These are phyloP conservation scores for Branchipolynoe longqiensis DNA, from an alignment of 2,888 invertebrate genomes.

Conservation along the genomic window DNA sequence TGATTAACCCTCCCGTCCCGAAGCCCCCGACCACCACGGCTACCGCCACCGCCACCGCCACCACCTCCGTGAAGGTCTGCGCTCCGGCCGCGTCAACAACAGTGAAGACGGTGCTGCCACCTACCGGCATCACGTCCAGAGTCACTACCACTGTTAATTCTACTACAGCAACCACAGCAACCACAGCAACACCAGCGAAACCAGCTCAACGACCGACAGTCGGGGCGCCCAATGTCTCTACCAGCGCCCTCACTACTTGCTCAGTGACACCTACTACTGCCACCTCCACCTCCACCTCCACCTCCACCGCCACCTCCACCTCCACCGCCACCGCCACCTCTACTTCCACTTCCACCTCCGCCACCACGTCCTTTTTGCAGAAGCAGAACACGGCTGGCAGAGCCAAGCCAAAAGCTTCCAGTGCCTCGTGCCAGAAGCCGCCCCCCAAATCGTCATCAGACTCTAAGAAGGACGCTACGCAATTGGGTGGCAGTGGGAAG, in stretches of 20 bases:
- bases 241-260: too few relatives aligned
- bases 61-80: neutral
- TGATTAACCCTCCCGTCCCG: neutral
- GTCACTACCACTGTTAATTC: neutral
- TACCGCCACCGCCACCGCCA: neutral
- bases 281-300: neutral
- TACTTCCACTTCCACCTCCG: neutral
- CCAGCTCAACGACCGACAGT: neutral
- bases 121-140: too few relatives aligned
- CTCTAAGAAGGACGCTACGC: slow-evolving; percentile 26
- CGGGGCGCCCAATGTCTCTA: neutral
- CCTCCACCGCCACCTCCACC: neutral
- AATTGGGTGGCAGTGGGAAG: neutral
- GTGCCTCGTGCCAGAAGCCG: neutral
- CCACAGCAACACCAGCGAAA: neutral
- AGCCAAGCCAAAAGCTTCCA: neutral
- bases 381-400: neutral
- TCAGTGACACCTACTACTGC: neutral
- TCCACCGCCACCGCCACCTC: neutral
- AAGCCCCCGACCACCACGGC: neutral
- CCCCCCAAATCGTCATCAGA: neutral
- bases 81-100: neutral
- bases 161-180: neutral
- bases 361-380: neutral
- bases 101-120: too few relatives aligned